These are phyloP conservation scores for Hydrophis major DNA, from an alignment of 2,797 vertebrate genomes.

Conservation along the genomic window DNA sequence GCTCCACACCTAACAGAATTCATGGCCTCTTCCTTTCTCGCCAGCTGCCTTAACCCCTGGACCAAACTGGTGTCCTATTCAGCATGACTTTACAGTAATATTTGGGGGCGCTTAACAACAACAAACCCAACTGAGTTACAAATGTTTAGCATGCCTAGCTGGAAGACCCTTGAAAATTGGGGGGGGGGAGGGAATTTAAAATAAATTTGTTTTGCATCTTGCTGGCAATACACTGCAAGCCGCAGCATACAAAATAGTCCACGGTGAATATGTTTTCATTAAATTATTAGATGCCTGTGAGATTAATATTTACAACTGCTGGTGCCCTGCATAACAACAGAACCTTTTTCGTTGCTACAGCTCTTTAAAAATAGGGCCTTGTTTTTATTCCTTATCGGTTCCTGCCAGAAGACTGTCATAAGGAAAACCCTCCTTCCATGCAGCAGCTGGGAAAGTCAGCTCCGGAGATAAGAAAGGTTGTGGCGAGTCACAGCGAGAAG, in stretches of 20 bases:
- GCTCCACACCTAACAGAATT: no score
- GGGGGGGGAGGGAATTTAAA: background rate
- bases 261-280: slow-evolving; percentile 64
- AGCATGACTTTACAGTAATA: background rate
- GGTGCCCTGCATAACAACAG: slow-evolving; percentile 54
- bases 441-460: slow-evolving; percentile 69
- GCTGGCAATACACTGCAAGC: slow-evolving; percentile 23
- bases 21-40: no score
- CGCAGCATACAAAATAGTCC: slow-evolving; percentile 37
- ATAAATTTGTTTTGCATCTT: slow-evolving; percentile 49
- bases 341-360: slow-evolving; percentile 53
- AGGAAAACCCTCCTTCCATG: slow-evolving; percentile 61
- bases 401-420: slow-evolving; percentile 62
- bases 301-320: slow-evolving; percentile 69
- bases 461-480: slow-evolving; percentile 71
- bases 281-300: slow-evolving; percentile 67
- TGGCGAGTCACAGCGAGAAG: slow-evolving; percentile 60
- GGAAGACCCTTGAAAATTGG: slow-evolving; percentile 41
- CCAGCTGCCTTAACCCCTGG: background rate
- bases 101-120: slow-evolving; percentile 39
- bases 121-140: slow-evolving; percentile 34
- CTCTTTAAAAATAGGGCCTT: slow-evolving; percentile 57
- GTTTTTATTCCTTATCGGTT: slow-evolving; percentile 68
- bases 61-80: background rate
- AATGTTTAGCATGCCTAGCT: slow-evolving; percentile 30